Evolutionary conservation across 2,888 invertebrate species (phyloP), one percentile per base, ranked within the genome.

Genomic region (Pseudococcus jackbeardsleyi): DNA sequence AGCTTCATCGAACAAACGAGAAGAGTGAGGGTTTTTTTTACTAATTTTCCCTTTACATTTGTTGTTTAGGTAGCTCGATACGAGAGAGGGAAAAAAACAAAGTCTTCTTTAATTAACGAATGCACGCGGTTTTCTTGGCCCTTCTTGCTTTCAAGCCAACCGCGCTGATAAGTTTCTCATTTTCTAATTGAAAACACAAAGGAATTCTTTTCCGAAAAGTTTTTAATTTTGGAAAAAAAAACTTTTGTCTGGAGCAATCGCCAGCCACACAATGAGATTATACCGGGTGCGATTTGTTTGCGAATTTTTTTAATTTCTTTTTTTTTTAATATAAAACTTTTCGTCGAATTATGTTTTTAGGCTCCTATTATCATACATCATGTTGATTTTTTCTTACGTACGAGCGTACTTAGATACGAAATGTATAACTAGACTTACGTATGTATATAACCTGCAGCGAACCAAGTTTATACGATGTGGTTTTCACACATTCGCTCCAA

Each of bases 111-210:
- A 72, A 72, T 72, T 72, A 72, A 72, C 72, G 72, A 72, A 72
- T 72, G 33, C 39, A 72, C 72, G 72, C 72, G 72, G 72, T 72
- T 72, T 72, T 72, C 33, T 72, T 72, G 72, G 72, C 33, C 8
- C 72, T 17, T 72, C 33, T 72, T 72, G n/a, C 33, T 72, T 22
- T 22, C 64, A 7, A 33, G 72, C 72, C 26, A 33, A 72, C 33
- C 72, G 39, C 72, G 72, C 72, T 33, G 72, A 33, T 72, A 72
- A 72, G 72, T 33, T 72, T 72, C 33, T 72, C 72, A 72, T 72
- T 72, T 42, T 72, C 72, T 72, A 72, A 72, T 72, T 72, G 72
- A 72, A 72, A 72, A 72, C 72, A 72, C 72, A 72, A 72, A 72
- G 72, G 72, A 72, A 72, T 72, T 72, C 72, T 33, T 72, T 72